A percentile compares a stretch with the other conserved stretches of the same genome.
These are phyloP conservation scores for Octonoba sinensis DNA, from an alignment of 2,888 invertebrate species.

Conservation along the genomic window DNA sequence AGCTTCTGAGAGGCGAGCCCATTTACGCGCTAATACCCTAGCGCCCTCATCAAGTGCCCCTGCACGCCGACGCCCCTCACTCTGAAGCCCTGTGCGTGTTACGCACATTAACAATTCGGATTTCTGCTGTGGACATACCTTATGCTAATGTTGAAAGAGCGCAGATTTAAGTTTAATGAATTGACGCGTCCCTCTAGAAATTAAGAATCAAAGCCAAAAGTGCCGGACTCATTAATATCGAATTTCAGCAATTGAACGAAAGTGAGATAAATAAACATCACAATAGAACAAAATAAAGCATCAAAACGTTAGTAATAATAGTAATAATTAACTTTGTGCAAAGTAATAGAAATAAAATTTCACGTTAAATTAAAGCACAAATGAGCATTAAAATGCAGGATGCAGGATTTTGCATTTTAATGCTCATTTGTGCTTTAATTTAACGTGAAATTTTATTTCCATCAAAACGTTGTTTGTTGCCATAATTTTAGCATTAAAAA, in stretches of 20 bases:
- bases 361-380: too few relatives aligned
- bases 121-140: constrained; percentile 58
- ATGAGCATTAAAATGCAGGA: too few relatives aligned
- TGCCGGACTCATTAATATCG: constrained; percentile 32
- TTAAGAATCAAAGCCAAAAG: constrained; percentile 50
- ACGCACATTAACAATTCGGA: constrained; percentile 59
- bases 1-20: constrained; percentile 31
- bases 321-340: too few relatives aligned
- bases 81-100: constrained; percentile 33
- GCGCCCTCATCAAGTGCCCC: constrained; percentile 45
- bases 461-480: too few relatives aligned
- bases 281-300: too few relatives aligned
- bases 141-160: constrained; percentile 53
- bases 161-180: constrained; percentile 62
- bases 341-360: too few relatives aligned
- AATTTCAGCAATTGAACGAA: constrained; percentile 23
- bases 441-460: too few relatives aligned
- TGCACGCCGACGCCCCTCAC: background rate
- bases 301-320: too few relatives aligned
- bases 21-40: constrained; percentile 60
- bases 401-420: too few relatives aligned
- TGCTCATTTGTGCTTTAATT: too few relatives aligned
- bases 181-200: constrained; percentile 37
- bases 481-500: too few relatives aligned
- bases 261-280: background rate